Percentiles rank a stretch among this genome's conserved stretches.
Evolutionary conservation across 2,888 invertebrate species (phyloP).

Genomic region (Cybosia mesomella): DNA sequence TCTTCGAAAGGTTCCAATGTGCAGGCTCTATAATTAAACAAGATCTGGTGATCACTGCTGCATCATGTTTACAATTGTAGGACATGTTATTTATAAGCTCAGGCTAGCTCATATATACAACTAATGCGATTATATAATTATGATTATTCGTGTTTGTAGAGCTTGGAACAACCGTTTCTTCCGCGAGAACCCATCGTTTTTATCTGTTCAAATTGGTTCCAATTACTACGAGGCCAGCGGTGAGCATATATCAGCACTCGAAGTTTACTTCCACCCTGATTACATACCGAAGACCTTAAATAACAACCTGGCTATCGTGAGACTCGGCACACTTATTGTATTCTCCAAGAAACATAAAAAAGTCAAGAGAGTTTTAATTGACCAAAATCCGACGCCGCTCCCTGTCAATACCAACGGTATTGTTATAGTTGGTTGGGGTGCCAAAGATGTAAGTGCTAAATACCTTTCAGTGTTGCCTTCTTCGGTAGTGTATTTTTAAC

Average conservation of each 20-base stretch:
- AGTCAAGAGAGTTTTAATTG: slow-evolving; percentile 63
- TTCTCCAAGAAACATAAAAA: slow-evolving; percentile 40
- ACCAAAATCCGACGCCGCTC: slow-evolving; percentile 52
- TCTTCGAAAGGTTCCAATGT: slow-evolving; percentile 52
- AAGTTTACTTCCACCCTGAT: slow-evolving; percentile 73
- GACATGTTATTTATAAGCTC: background rate
- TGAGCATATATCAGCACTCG: slow-evolving; percentile 64
- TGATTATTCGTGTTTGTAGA: slow-evolving; percentile 44
- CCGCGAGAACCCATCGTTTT: slow-evolving; percentile 75
- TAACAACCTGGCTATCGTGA: slow-evolving; percentile 70
- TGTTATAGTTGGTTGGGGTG: slow-evolving; percentile 75
- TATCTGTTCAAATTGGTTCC: slow-evolving; percentile 72
- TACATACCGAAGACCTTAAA: slow-evolving; percentile 68
- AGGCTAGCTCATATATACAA: background rate
- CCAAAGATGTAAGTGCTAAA: slow-evolving; percentile 61
- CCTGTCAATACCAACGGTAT: slow-evolving; percentile 63
- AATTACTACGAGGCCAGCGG: slow-evolving; percentile 67
- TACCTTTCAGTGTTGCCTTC: background rate
- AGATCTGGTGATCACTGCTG: slow-evolving; percentile 61
- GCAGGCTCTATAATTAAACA: slow-evolving; percentile 59
- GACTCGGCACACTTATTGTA: slow-evolving; percentile 60
- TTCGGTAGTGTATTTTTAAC: background rate
- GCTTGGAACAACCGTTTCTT: slow-evolving; percentile 78
- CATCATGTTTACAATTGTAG: slow-evolving; percentile 64
- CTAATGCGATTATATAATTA: background rate